Evolutionary conservation across 2,888 invertebrate genomes (phyloP).

Genomic region (Drosophila neoperkinsi): DNA sequence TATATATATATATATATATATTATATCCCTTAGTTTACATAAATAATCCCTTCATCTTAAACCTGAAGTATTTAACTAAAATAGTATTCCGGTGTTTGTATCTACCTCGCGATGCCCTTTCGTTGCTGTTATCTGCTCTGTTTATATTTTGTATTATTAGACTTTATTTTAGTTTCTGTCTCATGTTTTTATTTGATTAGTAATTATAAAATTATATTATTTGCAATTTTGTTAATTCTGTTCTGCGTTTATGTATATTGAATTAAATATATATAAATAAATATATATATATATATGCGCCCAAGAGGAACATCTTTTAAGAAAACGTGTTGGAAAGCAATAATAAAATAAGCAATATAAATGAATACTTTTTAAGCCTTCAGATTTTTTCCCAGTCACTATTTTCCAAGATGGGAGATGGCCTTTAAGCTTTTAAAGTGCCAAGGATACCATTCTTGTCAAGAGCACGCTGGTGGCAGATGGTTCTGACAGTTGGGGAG

Average conservation of each 20-base stretch:
- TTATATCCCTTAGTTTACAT: background rate
- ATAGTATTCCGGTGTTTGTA: background rate
- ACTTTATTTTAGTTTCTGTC: background rate
- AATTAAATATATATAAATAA: background rate
- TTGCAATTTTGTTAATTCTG: background rate
- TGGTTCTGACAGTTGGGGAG: background rate
- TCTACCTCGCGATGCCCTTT: no score
- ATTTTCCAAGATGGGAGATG: background rate
- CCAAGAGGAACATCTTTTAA: background rate
- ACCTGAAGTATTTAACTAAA: background rate
- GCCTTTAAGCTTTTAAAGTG: background rate
- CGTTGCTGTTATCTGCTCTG: no score
- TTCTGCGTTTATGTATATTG: background rate
- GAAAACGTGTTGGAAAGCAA: background rate
- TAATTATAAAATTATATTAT: background rate
- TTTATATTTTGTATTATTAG: background rate
- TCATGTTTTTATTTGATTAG: background rate
- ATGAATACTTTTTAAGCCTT: background rate
- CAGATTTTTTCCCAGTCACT: background rate
- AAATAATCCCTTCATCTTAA: background rate
- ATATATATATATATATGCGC: background rate
- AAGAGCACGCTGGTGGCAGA: background rate
- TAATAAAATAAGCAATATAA: background rate
- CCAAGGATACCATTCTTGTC: background rate
- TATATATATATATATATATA: background rate